Base-by-base conservation (phyloP, 2,888 invertebrate species). In the Dione vanillae region DNA sequence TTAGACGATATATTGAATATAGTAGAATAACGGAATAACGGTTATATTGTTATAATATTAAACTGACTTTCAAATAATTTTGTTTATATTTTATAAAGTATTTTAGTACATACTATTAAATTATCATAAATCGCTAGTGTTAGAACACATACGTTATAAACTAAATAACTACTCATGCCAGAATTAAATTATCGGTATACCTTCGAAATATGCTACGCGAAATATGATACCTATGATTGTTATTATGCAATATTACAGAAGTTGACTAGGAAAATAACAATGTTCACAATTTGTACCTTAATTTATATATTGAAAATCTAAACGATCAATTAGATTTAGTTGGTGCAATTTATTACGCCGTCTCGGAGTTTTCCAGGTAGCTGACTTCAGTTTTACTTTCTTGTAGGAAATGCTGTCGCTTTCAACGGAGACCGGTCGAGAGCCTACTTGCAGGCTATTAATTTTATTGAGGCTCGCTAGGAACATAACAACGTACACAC, bases 351-450 rank as follows among this genome's bases (percentile, higher is more conserved):
- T 69, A 72, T 75, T 71, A 71, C 62, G 66, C 58, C 41, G 69
- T 69, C 73, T 71, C 79, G 77, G 74, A 80, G 85, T 87, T 88
- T 92, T 89, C 90, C 90, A 88, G 83, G 69, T 70, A 74, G 71
- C 68, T 67, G 79, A 84, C 78, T 84, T 84, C 80, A 83, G 88
- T 91, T 91, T 92, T 92, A 93, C 92, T 93, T 92, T 92, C 93
- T 88, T 91, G 87, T 89, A 91, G 92, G 92, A 92, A 92, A 89
- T 89, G 88, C 85, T 92, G 85, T 93, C 93, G 87, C 93, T 93
- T 92, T 93, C 93, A 85, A 89, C 83, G 83, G 83, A 82, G 90
- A 92, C 92, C 93, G 93, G 92, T 92, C 88, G 78, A 76, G 79
- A 81, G 83, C 79, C 81, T 79, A 81, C 65, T 70, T 62, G 80